These are phyloP conservation scores for Harpalus rubripes DNA, from an alignment of 2,888 invertebrate species.

Conservation along the genomic window DNA sequence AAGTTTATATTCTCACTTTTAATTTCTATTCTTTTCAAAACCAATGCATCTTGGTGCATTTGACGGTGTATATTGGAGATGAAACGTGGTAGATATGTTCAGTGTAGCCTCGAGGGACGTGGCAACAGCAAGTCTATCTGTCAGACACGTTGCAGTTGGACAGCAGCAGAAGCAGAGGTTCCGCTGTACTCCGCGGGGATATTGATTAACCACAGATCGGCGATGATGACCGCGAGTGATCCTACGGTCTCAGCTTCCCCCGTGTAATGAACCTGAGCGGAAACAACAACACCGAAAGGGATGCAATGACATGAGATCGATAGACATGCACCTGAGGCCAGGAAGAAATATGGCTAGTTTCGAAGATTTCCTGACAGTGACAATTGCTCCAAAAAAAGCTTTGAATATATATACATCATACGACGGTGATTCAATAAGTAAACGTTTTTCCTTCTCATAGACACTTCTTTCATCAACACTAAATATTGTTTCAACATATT, in stretches of 20 bases:
- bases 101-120: not conserved
- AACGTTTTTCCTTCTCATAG: no score
- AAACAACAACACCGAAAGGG: constrained; percentile 13
- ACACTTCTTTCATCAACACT: no score
- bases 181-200: constrained; percentile 51
- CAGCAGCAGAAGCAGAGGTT: constrained; percentile 19
- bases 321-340: not conserved
- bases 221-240: constrained; percentile 62
- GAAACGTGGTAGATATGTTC: not conserved
- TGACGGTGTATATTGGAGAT: not conserved
- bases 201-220: constrained; percentile 64
- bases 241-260: constrained; percentile 17
- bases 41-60: not conserved
- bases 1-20: not conserved
- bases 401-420: no score
- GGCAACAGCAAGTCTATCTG: constrained; percentile 33
- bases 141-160: constrained; percentile 38
- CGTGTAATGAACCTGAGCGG: constrained; percentile 47
- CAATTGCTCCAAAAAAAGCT: no score
- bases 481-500: no score
- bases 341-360: not conserved
- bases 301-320: constrained; percentile 12
- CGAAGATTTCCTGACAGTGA: no score
- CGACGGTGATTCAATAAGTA: no score
- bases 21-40: not conserved